Evolutionary conservation across 2,113 vertebrate genomes (phyloP).

Genomic region (Phrynosoma platyrhinos): DNA sequence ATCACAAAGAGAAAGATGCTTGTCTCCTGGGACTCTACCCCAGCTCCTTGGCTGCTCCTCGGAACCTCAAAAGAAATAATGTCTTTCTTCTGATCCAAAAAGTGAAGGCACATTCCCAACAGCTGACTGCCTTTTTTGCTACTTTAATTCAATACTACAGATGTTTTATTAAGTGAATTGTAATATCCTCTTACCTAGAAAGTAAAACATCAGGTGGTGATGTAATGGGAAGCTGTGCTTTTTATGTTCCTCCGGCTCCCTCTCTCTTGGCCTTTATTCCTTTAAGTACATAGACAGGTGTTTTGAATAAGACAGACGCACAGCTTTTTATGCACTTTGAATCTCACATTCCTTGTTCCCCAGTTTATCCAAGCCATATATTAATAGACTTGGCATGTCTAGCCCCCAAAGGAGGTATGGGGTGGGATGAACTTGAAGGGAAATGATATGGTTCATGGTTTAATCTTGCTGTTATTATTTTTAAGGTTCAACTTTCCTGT

Average conservation of each 20-base stretch:
- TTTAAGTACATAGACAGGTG: conserved; percentile 56
- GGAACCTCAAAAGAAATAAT: conserved; percentile 48
- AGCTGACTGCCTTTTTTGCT: conserved; percentile 60
- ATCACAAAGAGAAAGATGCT: conserved; percentile 60
- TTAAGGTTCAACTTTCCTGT: conserved; percentile 40
- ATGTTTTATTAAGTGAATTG: conserved; percentile 67
- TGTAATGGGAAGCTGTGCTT: conserved; percentile 57
- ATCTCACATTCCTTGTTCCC: conserved; percentile 37
- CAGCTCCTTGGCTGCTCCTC: conserved; percentile 32
- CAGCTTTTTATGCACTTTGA: conserved; percentile 44
- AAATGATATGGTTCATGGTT: conserved; percentile 31
- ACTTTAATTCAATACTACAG: conserved; percentile 48
- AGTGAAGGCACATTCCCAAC: conserved; percentile 25
- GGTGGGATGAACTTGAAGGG: conserved; percentile 16
- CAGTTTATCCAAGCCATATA: conserved; percentile 45
- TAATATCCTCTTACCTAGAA: conserved; percentile 50
- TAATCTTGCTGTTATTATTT: neutral
- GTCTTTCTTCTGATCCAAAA: conserved; percentile 50
- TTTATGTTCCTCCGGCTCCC: conserved; percentile 53
- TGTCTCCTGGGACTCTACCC: conserved; percentile 53
- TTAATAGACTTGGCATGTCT: conserved; percentile 12
- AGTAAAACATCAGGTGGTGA: conserved; percentile 61
- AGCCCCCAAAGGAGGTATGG: neutral
- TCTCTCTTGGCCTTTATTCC: conserved; percentile 38
- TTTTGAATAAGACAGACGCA: conserved; percentile 61